Evolutionary conservation across 2,113 vertebrate species (phyloP).

Genomic region (Atherinomorus stipes): DNA sequence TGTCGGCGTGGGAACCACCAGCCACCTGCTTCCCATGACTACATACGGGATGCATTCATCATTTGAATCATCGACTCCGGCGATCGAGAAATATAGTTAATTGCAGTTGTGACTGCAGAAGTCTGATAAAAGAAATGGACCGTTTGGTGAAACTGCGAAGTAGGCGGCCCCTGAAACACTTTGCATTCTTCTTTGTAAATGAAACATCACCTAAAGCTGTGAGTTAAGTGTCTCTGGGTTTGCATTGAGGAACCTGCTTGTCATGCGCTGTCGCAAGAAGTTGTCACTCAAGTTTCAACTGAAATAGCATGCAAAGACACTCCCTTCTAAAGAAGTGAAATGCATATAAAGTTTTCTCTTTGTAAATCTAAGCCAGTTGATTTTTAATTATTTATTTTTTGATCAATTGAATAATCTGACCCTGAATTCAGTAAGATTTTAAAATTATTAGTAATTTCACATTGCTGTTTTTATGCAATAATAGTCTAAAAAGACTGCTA

Average conservation of each 20-base stretch:
- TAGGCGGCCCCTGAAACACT: neutral
- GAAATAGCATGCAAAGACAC: conserved; percentile 67
- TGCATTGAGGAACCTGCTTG: conserved; percentile 78
- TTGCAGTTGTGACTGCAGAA: neutral
- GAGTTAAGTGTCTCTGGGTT: conserved; percentile 53
- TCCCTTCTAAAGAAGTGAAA: conserved; percentile 70
- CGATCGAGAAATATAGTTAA: neutral
- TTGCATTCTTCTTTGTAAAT: conserved; percentile 36
- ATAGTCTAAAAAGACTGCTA: neutral
- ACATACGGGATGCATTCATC: conserved; percentile 77
- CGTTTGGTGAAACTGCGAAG: neutral
- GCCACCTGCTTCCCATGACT: conserved; percentile 94
- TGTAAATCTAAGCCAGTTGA: neutral
- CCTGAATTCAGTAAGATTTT: neutral
- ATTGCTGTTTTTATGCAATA: neutral
- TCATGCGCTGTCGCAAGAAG: conserved; percentile 84
- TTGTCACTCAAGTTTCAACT: conserved; percentile 83
- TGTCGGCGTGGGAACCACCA: conserved; percentile 94
- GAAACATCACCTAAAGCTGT: conserved; percentile 69
- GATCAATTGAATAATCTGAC: neutral
- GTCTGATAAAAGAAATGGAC: neutral
- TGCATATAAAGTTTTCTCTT: conserved; percentile 6
- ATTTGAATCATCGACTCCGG: conserved; percentile 46
- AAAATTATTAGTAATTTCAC: neutral
- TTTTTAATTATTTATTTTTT: neutral